Evolutionary conservation across 2,888 invertebrate genomes (phyloP), one percentile per base, ranked within the genome.

Genomic region (Balanococcus diminutus): DNA sequence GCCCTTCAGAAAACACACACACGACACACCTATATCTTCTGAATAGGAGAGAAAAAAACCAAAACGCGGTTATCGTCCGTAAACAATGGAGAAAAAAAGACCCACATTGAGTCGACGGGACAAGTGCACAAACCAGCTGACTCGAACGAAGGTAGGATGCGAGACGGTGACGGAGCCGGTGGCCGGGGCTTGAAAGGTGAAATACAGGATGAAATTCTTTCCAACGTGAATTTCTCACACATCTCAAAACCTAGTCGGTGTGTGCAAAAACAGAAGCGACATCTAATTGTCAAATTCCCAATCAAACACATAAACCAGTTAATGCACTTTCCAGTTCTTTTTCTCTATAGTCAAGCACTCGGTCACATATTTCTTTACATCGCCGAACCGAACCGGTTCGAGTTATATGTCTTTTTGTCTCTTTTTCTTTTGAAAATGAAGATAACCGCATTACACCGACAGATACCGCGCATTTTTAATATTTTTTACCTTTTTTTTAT

Each of bases 381-480:
- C 36, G 67, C 31, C 83, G 42, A 85, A 39, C 31, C 83, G 42
- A 85, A 85, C 85, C 85, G 85, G 85, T 85, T 85, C 67, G 31
- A 56, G 51, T 75, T 42, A 16, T n/a, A 82, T 19, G 61, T 84
- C 84, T 84, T 84, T 85, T 85, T 51, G 85, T 85, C 51, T 85
- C 51, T 85, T 79, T 75, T 84, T 79, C 84, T 84, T 72, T 84
- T 84, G 84, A 84, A 84, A 84, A 84, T 72, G 75, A 79, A 85
- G 32, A 85, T 79, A 79, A 85, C 85, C 85, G 85, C 85, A 85
- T 85, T 85, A 85, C 85, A 72, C 79, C 85, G 85, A 85, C 85
- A 85, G 85, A 85, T 85, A 85, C 85, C 85, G 75, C 75, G 79
- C 85, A 85, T 85, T 85, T 85, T 85, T 85, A 42, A 79, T 85